Evolutionary conservation across 1,140 invertebrate genomes (phyloP).

Genomic region (Halotydeus destructor): DNA sequence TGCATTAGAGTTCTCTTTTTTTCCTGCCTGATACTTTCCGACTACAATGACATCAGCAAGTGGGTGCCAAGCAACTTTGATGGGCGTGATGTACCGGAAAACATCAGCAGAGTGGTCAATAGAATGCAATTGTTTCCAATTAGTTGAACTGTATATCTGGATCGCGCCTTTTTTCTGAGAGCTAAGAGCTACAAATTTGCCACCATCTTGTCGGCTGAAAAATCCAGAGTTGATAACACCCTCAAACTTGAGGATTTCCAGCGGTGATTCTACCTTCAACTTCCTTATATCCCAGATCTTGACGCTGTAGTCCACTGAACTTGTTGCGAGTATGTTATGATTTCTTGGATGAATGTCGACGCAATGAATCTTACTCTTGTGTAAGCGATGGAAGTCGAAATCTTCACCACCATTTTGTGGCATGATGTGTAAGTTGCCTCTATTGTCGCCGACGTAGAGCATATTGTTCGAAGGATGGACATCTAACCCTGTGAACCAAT

Average conservation of each 20-base stretch:
- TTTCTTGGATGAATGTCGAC: conserved; percentile 1
- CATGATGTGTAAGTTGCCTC: too few relatives aligned
- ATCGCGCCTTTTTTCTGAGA: conserved; percentile 23
- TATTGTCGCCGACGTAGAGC: too few relatives aligned
- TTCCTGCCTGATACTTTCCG: conserved; percentile 23
- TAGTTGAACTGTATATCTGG: conserved; percentile 22
- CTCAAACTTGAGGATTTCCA: too few relatives aligned
- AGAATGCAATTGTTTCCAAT: conserved; percentile 21
- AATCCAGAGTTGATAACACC: not conserved
- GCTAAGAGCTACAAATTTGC: conserved; percentile 24
- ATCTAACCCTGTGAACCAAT: too few relatives aligned
- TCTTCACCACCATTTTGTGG: not conserved
- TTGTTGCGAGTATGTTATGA: not conserved
- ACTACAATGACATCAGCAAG: conserved; percentile 24
- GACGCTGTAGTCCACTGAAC: not conserved
- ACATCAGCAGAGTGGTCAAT: conserved; percentile 26
- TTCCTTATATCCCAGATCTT: too few relatives aligned
- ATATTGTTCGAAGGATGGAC: too few relatives aligned
- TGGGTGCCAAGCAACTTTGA: conserved; percentile 27
- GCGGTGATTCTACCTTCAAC: too few relatives aligned
- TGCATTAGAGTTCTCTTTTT: not conserved
- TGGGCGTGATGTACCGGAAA: conserved; percentile 26
- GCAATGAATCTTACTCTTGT: not conserved
- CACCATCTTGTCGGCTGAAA: conserved; percentile 17
- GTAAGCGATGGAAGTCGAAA: not conserved